phyloP scores from a whole-genome alignment of 2,113 vertebrate genomes.

The Monarcha castaneiventris region DNA sequence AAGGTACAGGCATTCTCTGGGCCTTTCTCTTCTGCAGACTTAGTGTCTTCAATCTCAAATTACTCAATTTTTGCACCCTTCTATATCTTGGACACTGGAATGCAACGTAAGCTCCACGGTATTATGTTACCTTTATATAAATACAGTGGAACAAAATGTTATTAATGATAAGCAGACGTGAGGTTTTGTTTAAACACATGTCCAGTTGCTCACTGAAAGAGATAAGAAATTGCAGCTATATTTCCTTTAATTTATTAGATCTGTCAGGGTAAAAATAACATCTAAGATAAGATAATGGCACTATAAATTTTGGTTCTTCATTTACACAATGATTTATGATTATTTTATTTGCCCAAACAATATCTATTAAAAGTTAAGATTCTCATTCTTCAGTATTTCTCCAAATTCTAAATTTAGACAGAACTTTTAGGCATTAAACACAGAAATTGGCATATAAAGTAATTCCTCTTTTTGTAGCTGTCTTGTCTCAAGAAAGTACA shows the following conservation, averaged over 20 bases:
- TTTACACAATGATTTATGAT: slow-evolving; percentile 21
- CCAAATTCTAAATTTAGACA: neutral
- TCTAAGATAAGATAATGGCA: slow-evolving; percentile 49
- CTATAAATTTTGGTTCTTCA: slow-evolving; percentile 29
- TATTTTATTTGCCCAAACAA: neutral
- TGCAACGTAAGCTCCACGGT: neutral
- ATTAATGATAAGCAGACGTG: slow-evolving; percentile 9
- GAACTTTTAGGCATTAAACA: neutral
- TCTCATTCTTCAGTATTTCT: neutral
- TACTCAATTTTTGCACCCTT: neutral
- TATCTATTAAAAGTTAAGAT: neutral
- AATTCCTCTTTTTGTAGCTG: neutral
- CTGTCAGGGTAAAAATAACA: slow-evolving; percentile 56
- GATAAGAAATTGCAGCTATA: slow-evolving; percentile 28
- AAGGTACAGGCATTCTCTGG: neutral
- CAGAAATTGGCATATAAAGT: neutral
- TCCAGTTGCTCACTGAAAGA: slow-evolving; percentile 7
- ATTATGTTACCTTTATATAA: slow-evolving; percentile 31
- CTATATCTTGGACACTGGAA: neutral
- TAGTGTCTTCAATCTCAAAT: neutral
- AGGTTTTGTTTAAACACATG: slow-evolving; percentile 44
- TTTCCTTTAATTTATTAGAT: slow-evolving; percentile 58
- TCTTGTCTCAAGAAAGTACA: neutral
- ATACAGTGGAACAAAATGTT: neutral
- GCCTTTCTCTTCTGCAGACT: neutral